Evolutionary conservation across 2,888 invertebrate species (phyloP).

Genomic region (Proisotoma minuta): DNA sequence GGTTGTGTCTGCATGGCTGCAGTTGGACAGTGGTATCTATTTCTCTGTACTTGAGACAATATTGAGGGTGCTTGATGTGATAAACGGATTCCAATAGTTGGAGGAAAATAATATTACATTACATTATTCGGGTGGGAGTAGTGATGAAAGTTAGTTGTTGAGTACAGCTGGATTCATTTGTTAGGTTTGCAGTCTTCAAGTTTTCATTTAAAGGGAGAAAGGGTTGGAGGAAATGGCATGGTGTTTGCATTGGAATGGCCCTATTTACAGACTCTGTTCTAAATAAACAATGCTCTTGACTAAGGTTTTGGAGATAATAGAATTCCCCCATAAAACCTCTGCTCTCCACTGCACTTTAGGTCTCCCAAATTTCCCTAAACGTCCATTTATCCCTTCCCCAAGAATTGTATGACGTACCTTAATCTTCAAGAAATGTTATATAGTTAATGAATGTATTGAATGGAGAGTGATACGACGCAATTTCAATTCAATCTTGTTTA

Average conservation of each 20-base stretch:
- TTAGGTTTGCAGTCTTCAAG: not conserved
- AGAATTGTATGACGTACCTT: no score
- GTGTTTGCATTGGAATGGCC: conserved; percentile 40
- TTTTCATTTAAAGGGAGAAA: not conserved
- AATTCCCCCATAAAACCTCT: conserved; percentile 17
- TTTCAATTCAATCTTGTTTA: not conserved
- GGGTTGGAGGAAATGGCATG: conserved; percentile 14
- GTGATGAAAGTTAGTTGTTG: not conserved
- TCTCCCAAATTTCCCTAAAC: conserved; percentile 10
- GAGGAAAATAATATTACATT: no score
- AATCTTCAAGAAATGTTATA: no score
- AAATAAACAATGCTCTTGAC: conserved; percentile 11
- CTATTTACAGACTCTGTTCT: conserved; percentile 28
- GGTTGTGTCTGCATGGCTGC: no score
- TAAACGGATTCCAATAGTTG: no score
- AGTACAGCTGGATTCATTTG: not conserved
- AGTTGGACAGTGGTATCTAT: no score
- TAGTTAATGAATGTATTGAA: not conserved
- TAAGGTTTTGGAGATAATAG: conserved; percentile 12
- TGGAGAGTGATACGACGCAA: not conserved
- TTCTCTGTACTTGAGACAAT: no score
- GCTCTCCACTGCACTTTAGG: conserved; percentile 8
- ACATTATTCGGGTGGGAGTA: not conserved
- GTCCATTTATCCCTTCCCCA: no score
- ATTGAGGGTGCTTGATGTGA: no score